Evolutionary conservation across 2,113 vertebrate genomes (phyloP), one percentile per base, ranked within the genome.

Genomic region (Nicator chloris): DNA sequence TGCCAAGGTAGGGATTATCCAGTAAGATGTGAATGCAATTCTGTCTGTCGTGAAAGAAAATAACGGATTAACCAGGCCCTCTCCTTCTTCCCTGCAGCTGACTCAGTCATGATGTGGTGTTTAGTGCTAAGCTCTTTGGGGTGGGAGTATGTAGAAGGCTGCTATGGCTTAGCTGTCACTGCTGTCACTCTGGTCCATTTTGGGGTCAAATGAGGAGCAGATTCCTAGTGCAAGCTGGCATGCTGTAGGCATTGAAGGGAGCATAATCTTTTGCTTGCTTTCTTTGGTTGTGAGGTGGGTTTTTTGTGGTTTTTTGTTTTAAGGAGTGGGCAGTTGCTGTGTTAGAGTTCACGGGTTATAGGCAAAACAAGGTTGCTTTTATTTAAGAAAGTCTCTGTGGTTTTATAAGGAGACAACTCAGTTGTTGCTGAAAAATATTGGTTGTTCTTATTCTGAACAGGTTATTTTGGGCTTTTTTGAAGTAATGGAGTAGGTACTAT

Each of bases 1-100:
- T 97, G 86, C 94, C 97, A 97, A 98, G 98, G 98, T 98, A 98
- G 98, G 98, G 97, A 98, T 97, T 92, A 70, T 31, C 88, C 90
- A 97, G 93, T 69, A 94, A 93, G 80, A 82, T 87, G 23, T 75
- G 59, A 77, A 60, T 91, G 44, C 87, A 8, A 57, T 92, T 97
- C 15, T 96, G 71, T 94, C 59, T 82, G 63, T 86, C 47, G 0
- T 69, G 54, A 78, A 21, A 60, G 66, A 83, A 79, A 86, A 33
- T 65, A 42, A 60, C 21, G 56, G 65, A 51, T 88, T 95, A 93
- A 92, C 81, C n/a, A 61, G 69, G 23, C 6, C 24, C 5, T 37
- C 16, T 82, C 26, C n/a, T 83, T 31, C 44, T 59, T 49, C 49
- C 81, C 61, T 71, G 81, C 88, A 90, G 71, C 71, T 88, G 72